Evolutionary conservation across 2,888 invertebrate species (phyloP).

Genomic region (Aleiodes leptofemur): DNA sequence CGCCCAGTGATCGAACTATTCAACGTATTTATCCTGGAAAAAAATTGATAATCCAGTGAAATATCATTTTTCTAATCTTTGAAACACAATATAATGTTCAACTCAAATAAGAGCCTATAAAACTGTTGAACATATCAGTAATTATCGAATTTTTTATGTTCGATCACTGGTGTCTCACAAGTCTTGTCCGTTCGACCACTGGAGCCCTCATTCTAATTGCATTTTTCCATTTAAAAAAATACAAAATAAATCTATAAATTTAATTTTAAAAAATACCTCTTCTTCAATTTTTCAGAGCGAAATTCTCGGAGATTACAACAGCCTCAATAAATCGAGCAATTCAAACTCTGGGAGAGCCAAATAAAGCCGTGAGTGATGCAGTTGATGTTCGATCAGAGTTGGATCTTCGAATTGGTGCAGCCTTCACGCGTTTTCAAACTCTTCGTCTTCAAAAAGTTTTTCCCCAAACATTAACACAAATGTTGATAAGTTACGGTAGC

Average conservation of each 20-base stretch:
- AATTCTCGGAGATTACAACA: conserved; percentile 97
- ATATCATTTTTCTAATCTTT: too few species aligned
- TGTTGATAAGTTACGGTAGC: conserved; percentile 97
- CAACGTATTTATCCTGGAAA: too few species aligned
- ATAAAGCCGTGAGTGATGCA: conserved; percentile 90
- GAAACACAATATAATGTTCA: too few species aligned
- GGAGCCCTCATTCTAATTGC: too few species aligned
- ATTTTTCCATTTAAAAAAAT: neutral
- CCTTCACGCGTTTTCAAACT: conserved; percentile 98
- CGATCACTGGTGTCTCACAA: too few species aligned
- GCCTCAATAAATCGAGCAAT: conserved; percentile 89
- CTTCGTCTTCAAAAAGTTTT: conserved; percentile 89
- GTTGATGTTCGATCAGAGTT: conserved; percentile 95
- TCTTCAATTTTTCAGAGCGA: conserved; percentile 80
- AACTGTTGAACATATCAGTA: too few species aligned
- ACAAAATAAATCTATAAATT: neutral
- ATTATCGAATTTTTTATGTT: too few species aligned
- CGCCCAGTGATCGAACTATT: too few species aligned
- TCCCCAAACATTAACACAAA: conserved; percentile 83
- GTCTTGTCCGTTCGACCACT: too few species aligned
- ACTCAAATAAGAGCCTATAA: too few species aligned
- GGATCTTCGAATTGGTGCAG: conserved; percentile 96
- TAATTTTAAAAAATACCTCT: conserved; percentile 2
- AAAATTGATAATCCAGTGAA: too few species aligned
- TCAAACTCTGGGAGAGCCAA: conserved; percentile 86